Base-by-base conservation (phyloP, 30 jellyfish, hydroid and myxozoan genomes). In the Aurelia sp. region DNA sequence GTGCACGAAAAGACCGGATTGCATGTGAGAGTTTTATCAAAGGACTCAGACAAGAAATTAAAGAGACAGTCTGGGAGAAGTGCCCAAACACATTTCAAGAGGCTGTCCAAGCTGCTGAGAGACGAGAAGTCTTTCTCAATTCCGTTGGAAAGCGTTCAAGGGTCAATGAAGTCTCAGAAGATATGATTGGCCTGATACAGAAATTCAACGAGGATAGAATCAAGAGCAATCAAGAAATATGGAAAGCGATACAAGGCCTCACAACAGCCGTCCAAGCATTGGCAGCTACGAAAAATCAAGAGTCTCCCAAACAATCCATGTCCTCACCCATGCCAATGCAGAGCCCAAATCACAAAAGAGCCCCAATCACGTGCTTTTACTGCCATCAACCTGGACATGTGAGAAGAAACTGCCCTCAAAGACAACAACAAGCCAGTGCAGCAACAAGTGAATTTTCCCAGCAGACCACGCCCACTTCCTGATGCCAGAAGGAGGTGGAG, bases 41-140 rank as follows among this genome's bases (percentile, higher is more conserved):
- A 81, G 91, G 90, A 47, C 90, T 79, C 1, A 81, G 81, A 53
- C 82, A 81, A 41, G 90, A 79, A 40, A 79, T 79, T 50, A 65
- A 81, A 66, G 84, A 81, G 50, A 81, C 91, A 31, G 74, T 66
- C 13, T 81, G 82, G 84, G 91, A 81, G 55, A 81, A 81, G 61
- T 38, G 91, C 91, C 91, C 91, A 1, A 38, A 59, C 57, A 27
- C 92, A 52, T 68, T 83, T 53, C 87, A 83, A 53, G 87, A 83
- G 52, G 92, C 92, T 1, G 35, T 83, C 2, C 69, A 78, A 16
- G 86, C 86, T 15, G 86, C 85, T 0, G 86, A 83, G 51, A 63
- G 82, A 5, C 1, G 78, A 58, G 86, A 83, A 59, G 92, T 71
- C 0, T 83, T 48, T 22, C 78, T 83, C 22, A 48, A 57, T 70